Evolutionary conservation across 2,888 invertebrate genomes (phyloP), one percentile per base, ranked within the genome.

Genomic region (Ferdinandea cuprea): DNA sequence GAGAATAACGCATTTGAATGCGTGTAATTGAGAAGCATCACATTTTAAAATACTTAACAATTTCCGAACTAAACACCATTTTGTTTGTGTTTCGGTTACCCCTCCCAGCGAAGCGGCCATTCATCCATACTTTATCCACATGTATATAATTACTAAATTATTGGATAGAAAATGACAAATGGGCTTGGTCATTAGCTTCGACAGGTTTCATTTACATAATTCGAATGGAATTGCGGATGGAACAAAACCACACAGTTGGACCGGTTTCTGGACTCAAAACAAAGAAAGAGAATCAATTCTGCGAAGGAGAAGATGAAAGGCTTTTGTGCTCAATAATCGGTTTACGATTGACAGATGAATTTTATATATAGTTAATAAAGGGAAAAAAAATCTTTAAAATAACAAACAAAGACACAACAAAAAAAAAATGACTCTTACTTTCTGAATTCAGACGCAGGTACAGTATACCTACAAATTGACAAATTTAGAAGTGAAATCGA

Each of bases 131-230:
- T 28, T 52, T 40, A 37, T 28, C 58, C 30, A 37, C 44, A 68
- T 44, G 25, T 46, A 25, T 46, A 46, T 48, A 78, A 83, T 83
- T 83, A 83, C 83, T 72, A 83, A 83, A 78, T 78, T 83, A 83
- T 83, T 78, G 83, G 78, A 83, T 78, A 52, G 77, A 73, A 73
- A 78, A 83, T 83, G 83, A 83, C 77, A 83, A 83, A 83, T 83
- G 83, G 77, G 68, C 73, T 77, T 83, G 77, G 83, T 83, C 83
- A 83, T 83, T 83, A 83, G 66, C 59, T 63, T 61, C 32, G 72
- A 68, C 83, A 83, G 77, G 77, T 83, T 83, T 83, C 83, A 83
- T 83, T 83, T 83, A 73, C 83, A 83, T 83, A 83, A 83, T 80
- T 65, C 68, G 63, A 78, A 83, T 78, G 68, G 78, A 52, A 78